Conservation (phyloP, 2,888 invertebrate genomes). For the Drosophila pseudotalamancana region DNA sequence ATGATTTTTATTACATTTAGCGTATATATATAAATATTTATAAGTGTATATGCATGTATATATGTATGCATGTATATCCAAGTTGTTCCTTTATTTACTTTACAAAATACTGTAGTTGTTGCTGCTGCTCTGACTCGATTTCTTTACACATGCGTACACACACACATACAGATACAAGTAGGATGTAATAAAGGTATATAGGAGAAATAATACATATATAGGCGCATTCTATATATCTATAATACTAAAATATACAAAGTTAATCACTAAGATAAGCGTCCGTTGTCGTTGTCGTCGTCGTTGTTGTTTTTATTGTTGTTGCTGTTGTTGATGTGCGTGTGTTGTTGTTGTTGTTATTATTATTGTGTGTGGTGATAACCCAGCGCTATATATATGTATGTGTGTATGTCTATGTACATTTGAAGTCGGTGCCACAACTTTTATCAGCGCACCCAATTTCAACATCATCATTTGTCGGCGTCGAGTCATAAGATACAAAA, state of each 20-base stretch:
- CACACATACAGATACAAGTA: constrained; percentile 1
- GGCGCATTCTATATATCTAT: constrained; percentile 39
- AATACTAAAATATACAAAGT: constrained; percentile 54
- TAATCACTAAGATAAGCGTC: constrained; percentile 65
- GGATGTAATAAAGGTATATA: neutral
- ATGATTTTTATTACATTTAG: constrained; percentile 27
- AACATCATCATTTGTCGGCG: constrained; percentile 63
- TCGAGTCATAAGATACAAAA: constrained; percentile 57
- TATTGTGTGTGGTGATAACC: constrained; percentile 21
- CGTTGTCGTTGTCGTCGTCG: constrained; percentile 4
- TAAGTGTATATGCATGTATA: too few relatives aligned
- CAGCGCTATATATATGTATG: neutral
- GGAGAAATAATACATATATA: constrained; percentile 15
- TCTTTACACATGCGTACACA: constrained; percentile 1
- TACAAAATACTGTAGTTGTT: constrained; percentile 11
- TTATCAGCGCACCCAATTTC: constrained; percentile 67
- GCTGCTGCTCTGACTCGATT: constrained; percentile 6
- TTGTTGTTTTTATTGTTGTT: too few relatives aligned
- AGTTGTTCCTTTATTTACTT: constrained; percentile 21
- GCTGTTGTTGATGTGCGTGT: constrained; percentile 66
- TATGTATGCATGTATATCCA: constrained; percentile 14
- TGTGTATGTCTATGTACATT: constrained; percentile 8
- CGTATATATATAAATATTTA: constrained; percentile 2
- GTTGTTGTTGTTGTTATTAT: constrained; percentile 1
- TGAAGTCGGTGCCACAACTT: constrained; percentile 34